Conservation (phyloP, 1,140 invertebrate species). For the Temnothorax nylanderi region DNA sequence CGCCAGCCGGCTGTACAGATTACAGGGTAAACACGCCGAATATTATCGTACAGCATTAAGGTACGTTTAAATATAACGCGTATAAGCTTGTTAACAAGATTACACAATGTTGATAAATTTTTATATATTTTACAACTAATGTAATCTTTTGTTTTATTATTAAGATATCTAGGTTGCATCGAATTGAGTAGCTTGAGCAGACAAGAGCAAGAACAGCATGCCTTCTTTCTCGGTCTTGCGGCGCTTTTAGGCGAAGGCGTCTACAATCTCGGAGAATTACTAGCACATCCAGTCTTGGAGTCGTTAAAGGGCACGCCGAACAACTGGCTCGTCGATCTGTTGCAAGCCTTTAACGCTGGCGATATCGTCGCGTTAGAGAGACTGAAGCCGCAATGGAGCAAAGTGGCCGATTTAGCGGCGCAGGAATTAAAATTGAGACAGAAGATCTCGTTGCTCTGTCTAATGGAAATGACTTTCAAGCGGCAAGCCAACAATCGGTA, state of each 20-base stretch:
- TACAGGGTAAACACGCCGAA: conserved; percentile 94
- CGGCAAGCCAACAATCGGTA: conserved; percentile 89
- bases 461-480: conserved; percentile 97
- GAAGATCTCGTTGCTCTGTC: conserved; percentile 97
- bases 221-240: conserved; percentile 96
- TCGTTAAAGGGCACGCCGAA: conserved; percentile 93
- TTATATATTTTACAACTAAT: not conserved
- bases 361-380: conserved; percentile 95
- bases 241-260: conserved; percentile 97
- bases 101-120: not conserved
- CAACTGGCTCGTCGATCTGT: conserved; percentile 95
- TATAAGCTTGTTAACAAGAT: not conserved
- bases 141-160: conserved; percentile 33
- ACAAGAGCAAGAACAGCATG: conserved; percentile 92
- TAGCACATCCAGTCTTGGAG: conserved; percentile 97
- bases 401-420: conserved; percentile 94
- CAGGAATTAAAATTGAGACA: conserved; percentile 94
- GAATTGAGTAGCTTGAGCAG: conserved; percentile 89
- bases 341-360: conserved; percentile 97
- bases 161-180: conserved; percentile 96
- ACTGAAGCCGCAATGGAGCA: conserved; percentile 92
- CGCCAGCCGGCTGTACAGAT: conserved; percentile 93
- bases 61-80: conserved; percentile 64
- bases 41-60: conserved; percentile 98
- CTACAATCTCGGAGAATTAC: conserved; percentile 98